Evolutionary conservation across 2,888 invertebrate genomes (phyloP).

Genomic region (Pandemis corylana): DNA sequence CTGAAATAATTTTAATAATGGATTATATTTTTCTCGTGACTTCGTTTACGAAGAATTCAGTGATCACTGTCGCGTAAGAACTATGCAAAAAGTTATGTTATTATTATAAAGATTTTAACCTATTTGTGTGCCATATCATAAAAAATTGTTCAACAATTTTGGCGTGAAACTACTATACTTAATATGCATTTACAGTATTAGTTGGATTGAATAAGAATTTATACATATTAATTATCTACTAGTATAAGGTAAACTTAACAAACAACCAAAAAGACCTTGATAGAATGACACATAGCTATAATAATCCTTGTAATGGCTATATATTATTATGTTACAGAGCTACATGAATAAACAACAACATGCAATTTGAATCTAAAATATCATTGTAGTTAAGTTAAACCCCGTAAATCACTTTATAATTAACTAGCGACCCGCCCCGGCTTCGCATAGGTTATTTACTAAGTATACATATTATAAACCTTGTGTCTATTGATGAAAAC

Average conservation of each 20-base stretch:
- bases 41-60: too few relatives aligned
- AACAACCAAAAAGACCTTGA: not conserved
- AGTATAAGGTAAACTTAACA: not conserved
- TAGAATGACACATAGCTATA: slow-evolving; percentile 1
- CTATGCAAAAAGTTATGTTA: too few relatives aligned
- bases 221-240: not conserved
- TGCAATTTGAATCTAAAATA: not conserved
- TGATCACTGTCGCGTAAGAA: too few relatives aligned
- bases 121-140: too few relatives aligned
- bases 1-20: not conserved
- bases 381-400: not conserved
- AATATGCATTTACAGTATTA: too few relatives aligned
- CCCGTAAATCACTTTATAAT: not conserved
- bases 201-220: not conserved
- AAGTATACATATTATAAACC: not conserved
- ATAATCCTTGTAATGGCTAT: not conserved
- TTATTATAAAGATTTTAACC: too few relatives aligned
- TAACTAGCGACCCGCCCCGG: too few relatives aligned
- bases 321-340: not conserved
- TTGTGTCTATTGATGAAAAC: too few relatives aligned
- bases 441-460: not conserved
- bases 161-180: too few relatives aligned
- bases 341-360: not conserved
- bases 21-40: too few relatives aligned
- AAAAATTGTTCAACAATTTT: too few relatives aligned